These are phyloP conservation scores for Megaceryle maxima DNA, from an alignment of 2,113 vertebrate genomes.

Conservation along the genomic window DNA sequence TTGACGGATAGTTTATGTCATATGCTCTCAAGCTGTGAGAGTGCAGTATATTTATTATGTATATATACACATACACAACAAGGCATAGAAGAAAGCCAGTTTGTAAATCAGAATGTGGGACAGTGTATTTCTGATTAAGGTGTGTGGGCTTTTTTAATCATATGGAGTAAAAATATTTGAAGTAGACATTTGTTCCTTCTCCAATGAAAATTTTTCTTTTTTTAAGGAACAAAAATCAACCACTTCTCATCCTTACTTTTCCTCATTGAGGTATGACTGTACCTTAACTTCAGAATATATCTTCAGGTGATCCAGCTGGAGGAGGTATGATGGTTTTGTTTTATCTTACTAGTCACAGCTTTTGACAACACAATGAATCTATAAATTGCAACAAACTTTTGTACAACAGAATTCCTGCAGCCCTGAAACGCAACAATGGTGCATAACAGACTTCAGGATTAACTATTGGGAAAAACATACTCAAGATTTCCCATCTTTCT, in stretches of 20 bases:
- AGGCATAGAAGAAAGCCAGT: neutral
- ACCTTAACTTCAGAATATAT: slow-evolving; percentile 1
- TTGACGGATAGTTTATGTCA: neutral
- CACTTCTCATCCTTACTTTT: neutral
- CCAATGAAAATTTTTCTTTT: neutral
- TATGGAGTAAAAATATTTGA: neutral
- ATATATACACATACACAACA: neutral
- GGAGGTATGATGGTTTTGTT: slow-evolving; percentile 32
- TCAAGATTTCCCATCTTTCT: neutral
- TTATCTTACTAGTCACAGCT: slow-evolving; percentile 45
- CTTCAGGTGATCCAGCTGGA: slow-evolving; percentile 17
- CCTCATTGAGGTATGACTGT: slow-evolving; percentile 24
- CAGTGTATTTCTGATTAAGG: neutral
- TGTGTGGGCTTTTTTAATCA: neutral
- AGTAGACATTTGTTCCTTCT: neutral
- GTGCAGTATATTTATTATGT: neutral
- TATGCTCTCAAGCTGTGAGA: neutral
- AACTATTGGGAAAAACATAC: neutral
- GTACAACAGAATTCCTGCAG: neutral
- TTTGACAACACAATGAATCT: neutral
- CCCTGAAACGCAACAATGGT: neutral
- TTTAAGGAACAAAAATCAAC: neutral
- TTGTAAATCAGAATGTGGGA: neutral
- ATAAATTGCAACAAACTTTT: neutral
- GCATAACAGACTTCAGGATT: neutral